phyloP scores from a whole-genome alignment of 2,113 vertebrate species.

The Ictidomys tridecemlineatus region DNA sequence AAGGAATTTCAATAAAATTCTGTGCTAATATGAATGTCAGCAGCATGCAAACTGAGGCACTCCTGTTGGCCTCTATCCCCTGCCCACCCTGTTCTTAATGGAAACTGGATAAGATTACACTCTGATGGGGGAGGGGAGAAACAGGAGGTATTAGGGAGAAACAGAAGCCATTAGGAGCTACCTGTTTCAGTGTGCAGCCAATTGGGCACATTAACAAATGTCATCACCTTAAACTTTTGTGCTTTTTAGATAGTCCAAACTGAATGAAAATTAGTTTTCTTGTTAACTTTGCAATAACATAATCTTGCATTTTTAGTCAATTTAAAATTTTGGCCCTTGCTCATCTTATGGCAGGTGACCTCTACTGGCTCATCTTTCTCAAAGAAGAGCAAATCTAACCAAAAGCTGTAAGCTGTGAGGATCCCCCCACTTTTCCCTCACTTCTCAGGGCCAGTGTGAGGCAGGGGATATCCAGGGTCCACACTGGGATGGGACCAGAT shows the following conservation, averaged over 20 bases:
- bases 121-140: background rate
- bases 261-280: background rate
- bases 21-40: background rate
- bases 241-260: background rate
- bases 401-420: background rate
- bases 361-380: background rate
- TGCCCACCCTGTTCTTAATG: background rate
- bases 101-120: background rate
- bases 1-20: slow-evolving; percentile 18
- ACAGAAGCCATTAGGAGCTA: background rate
- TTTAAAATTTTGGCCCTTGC: background rate
- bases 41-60: background rate
- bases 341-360: background rate
- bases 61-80: background rate
- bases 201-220: background rate
- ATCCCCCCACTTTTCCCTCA: background rate
- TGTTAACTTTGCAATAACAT: background rate
- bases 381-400: background rate
- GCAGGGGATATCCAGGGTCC: background rate
- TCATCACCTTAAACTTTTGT: background rate
- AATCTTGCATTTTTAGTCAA: background rate
- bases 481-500: background rate
- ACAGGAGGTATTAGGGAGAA: no score
- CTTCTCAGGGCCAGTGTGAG: background rate
- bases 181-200: background rate